Evolutionary conservation across 2,888 invertebrate genomes (phyloP), one percentile per base, ranked within the genome.

Genomic region (Drosophila paranaensis): DNA sequence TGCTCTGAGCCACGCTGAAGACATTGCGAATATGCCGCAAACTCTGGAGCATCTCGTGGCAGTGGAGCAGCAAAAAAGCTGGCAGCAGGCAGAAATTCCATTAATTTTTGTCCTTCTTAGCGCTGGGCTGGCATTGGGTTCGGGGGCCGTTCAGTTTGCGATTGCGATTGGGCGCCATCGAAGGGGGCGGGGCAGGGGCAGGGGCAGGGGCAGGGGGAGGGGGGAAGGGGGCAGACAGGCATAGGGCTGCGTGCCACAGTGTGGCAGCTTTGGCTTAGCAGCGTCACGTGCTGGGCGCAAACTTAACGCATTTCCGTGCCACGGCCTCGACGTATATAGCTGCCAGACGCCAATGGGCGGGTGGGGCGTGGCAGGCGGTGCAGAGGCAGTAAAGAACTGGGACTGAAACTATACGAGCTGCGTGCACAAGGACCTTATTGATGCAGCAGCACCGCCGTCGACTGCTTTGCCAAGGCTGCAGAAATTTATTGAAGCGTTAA

Each of bases 41-140:
- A 37, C 45, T 40, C 37, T 35, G 30, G 33, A 54, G 33, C 60
- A 63, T 57, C 71, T 45, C 58, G 27, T 62, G 68, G 50, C 53
- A 75, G 63, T 54, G 66, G 61, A 57, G 69, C 77, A 71, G 71
- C 50, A 77, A 82, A 81, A 83, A 81, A 27, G 68, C 89, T 81
- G 77, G 90, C 82, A 85, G 69, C 89, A 83, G 82, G 90, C 82
- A 87, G 82, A 87, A 88, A 91, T 91, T 90, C 90, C 91, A 90
- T 90, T 90, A 91, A 91, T 90, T 90, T 90, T 91, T 82, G 91
- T 91, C 90, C 90, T 89, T 87, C 86, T 90, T 90, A 81, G 86
- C 82, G 91, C 80, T 76, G 67, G 79, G 60, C 67, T 54, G 48
- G 60, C 46, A 58, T 64, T 71, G 43, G 27, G 55, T 30, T 68